Conservation (phyloP, 2,888 invertebrate species). For the Schizaphis graminum region DNA sequence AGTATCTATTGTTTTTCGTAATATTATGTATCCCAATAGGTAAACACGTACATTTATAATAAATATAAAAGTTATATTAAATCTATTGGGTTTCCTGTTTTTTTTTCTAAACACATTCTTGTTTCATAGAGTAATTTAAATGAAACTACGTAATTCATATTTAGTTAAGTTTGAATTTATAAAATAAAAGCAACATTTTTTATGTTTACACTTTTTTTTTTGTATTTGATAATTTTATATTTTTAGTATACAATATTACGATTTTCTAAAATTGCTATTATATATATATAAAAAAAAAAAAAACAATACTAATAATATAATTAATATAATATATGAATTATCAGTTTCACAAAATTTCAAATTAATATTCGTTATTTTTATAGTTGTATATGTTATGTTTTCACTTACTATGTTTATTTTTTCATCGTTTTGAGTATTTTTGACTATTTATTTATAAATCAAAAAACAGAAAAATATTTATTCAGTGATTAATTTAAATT, state of each 20-base stretch:
- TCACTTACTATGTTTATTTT: not conserved
- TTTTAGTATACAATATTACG: not conserved
- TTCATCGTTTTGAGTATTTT: not conserved
- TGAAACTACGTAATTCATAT: not conserved
- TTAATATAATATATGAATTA: not conserved
- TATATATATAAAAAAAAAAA: too few relatives aligned
- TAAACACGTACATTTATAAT: not conserved
- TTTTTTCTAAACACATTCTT: not conserved
- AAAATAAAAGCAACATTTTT: not conserved
- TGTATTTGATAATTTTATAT: not conserved
- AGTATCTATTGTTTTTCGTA: not conserved
- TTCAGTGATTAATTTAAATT: not conserved
- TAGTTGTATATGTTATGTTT: not conserved
- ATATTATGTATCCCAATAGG: not conserved
- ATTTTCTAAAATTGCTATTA: not conserved
- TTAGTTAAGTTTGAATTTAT: not conserved
- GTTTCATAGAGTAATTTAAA: not conserved
- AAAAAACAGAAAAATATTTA: not conserved
- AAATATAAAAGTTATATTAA: not conserved
- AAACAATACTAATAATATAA: not conserved
- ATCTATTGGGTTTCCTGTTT: not conserved
- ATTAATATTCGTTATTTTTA: not conserved
- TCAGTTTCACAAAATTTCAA: not conserved
- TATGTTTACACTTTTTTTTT: not conserved
- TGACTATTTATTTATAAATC: not conserved